Conservation (phyloP, 2,888 invertebrate species). For the Petrolisthes manimaculis region DNA sequence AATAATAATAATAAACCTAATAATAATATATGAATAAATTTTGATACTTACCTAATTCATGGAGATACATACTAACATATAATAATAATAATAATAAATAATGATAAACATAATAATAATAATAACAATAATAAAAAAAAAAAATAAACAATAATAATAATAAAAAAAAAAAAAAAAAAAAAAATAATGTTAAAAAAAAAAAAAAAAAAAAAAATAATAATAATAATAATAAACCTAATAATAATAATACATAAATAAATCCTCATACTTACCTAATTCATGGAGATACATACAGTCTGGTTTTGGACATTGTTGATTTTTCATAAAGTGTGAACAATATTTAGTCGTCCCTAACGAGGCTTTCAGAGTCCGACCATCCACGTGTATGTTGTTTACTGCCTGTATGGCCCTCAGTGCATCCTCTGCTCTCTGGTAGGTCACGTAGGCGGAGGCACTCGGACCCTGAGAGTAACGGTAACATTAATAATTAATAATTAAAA, state of each 20-base stretch:
- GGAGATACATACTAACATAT: neutral
- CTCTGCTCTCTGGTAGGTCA: constrained; percentile 88
- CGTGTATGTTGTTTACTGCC: constrained; percentile 95
- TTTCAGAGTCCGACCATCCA: constrained; percentile 96
- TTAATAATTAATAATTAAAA: neutral
- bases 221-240: no score
- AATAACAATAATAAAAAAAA: no score
- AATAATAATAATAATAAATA: neutral
- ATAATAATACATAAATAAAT: neutral
- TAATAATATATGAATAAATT: no score
- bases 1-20: no score
- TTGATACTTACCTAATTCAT: no score
- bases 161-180: no score
- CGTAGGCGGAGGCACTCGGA: constrained; percentile 84
- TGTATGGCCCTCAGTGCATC: constrained; percentile 97
- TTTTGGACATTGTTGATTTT: constrained; percentile 97
- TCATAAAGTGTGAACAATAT: constrained; percentile 99
- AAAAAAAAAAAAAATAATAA: no score
- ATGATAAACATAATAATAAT: no score
- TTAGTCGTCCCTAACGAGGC: constrained; percentile 99
- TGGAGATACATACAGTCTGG: constrained; percentile 99
- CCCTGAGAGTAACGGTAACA: constrained; percentile 66
- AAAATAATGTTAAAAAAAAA: neutral
- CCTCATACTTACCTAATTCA: constrained; percentile 81
- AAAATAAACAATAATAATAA: no score